phyloP scores from a whole-genome alignment of 1,140 invertebrate species.

The Cotesia vestalis region DNA sequence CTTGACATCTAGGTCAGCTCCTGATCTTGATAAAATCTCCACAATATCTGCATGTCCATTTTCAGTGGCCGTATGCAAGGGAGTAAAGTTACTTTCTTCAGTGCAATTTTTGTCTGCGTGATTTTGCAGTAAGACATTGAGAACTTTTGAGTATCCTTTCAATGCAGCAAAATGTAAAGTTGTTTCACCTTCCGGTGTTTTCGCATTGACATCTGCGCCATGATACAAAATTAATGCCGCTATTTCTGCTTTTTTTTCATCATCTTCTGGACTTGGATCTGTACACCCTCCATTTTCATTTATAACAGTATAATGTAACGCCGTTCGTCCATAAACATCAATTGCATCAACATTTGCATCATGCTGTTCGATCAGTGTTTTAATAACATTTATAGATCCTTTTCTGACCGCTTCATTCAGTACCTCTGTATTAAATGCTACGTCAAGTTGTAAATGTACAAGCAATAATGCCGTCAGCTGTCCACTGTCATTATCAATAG shows the following conservation, averaged over 20 bases:
- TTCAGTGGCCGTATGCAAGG: not conserved
- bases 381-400: constrained; percentile 6
- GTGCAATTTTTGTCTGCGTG: constrained; percentile 16
- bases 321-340: constrained; percentile 12
- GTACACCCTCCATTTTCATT: not conserved
- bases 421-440: constrained; percentile 1
- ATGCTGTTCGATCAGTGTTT: not conserved
- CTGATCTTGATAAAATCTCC: not conserved
- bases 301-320: constrained; percentile 6
- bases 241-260: not conserved
- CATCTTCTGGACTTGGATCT: not conserved
- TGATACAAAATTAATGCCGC: not conserved
- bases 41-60: constrained; percentile 8
- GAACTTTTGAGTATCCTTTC: constrained; percentile 9
- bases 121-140: constrained; percentile 21
- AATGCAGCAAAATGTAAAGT: constrained; percentile 25
- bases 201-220: constrained; percentile 28
- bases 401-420: constrained; percentile 1
- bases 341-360: not conserved
- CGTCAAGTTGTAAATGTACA: not conserved
- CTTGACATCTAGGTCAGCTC: not conserved
- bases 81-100: not conserved
- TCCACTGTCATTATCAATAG: constrained; percentile 18
- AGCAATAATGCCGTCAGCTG: constrained; percentile 5
- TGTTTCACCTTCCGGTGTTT: not conserved